phyloP scores from a whole-genome alignment of 1,140 invertebrate species.

The Drosophila kanapiae region DNA sequence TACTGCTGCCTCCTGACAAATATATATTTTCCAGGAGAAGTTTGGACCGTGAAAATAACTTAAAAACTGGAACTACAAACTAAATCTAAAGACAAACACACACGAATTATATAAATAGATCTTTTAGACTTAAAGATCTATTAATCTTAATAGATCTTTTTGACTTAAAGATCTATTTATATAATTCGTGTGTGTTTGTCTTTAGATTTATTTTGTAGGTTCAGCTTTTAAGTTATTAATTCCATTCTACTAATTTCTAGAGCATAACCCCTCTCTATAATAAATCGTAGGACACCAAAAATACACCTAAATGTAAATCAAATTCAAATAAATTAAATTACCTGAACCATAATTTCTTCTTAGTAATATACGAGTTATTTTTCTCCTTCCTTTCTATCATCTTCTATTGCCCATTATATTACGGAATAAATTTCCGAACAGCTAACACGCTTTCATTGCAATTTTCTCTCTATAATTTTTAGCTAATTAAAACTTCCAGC shows the following conservation, averaged over 20 bases:
- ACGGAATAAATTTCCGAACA: slow-evolving; percentile 2
- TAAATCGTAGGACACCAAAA: neutral
- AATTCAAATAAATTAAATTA: neutral
- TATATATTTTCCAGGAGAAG: neutral
- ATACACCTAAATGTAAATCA: neutral
- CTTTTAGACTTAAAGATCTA: too few relatives aligned
- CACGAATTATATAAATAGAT: too few relatives aligned
- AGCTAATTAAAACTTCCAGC: slow-evolving; percentile 3
- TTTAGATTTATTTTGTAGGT: neutral
- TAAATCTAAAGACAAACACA: neutral
- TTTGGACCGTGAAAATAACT: neutral
- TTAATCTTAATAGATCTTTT: too few relatives aligned
- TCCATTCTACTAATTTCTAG: neutral
- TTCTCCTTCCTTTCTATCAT: too few relatives aligned
- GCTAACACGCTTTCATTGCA: slow-evolving; percentile 9
- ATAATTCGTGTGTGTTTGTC: too few relatives aligned
- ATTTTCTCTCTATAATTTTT: neutral
- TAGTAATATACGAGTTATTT: neutral
- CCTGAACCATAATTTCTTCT: neutral
- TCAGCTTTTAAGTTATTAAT: neutral
- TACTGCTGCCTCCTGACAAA: neutral
- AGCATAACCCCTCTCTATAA: neutral
- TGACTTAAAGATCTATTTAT: too few relatives aligned
- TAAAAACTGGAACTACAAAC: neutral
- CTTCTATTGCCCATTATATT: neutral